Evolutionary conservation across 2,888 invertebrate species (phyloP), one percentile per base, ranked within the genome.

Genomic region (Uloborus plumipes): DNA sequence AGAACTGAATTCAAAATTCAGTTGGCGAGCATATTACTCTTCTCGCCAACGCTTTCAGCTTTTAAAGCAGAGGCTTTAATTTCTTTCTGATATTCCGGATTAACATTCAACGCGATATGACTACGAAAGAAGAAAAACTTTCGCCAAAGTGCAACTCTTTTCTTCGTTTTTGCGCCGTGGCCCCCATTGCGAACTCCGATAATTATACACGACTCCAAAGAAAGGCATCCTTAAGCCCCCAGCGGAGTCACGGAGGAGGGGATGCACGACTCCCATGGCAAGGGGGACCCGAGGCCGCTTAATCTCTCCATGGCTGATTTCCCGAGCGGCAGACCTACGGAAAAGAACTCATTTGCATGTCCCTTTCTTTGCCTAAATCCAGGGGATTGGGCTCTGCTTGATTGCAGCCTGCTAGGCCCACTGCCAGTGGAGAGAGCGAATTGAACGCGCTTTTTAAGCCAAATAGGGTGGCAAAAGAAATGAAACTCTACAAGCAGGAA

Each of bases 271-370:
- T 47, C 31, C 31, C 13, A 18, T 31, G 49, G 9, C 58, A 55
- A 31, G n/a, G 47, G 15, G 61, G 61, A 49, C n/a, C n/a, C 11
- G 22, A 47, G 15, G 70, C 49, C 47, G 22, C 58, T 50, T 81
- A 81, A 81, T 81, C 81, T 80, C 61, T 66, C 26, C 62, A 64
- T 70, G 80, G 58, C 51, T 81, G 75, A 75, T 81, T 81, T 75
- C 81, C 81, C 81, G 58, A 26, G 49, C 53, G 81, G 53, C 62
- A 64, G 49, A 79, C 73, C 79, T 79, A 61, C 80, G 31, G 64
- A 80, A 20, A 74, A 74, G 74, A 74, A 26, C 69, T 22, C 18
- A 81, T 81, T 81, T 81, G 61, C 81, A 81, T 81, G 50, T 49
- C 53, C 55, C 62, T 31, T 18, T 14, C 15, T 31, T 31, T 31